Evolutionary conservation across 2,797 vertebrate genomes (phyloP).

Genomic region (Micropoecilia bifurca): DNA sequence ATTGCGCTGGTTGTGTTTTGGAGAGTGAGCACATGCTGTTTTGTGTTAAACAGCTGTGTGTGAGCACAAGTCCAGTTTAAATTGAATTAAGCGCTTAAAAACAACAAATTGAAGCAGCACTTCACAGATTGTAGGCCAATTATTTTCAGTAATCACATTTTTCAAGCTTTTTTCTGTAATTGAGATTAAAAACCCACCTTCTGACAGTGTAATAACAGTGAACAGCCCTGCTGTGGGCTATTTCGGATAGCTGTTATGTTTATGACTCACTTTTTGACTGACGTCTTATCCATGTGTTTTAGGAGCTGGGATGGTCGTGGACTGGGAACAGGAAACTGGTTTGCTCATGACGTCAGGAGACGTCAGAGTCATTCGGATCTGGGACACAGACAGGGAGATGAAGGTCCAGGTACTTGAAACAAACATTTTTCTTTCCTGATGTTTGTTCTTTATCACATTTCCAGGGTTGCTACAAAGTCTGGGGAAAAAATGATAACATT

Average conservation of each 20-base stretch:
- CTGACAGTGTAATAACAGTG: constrained; percentile 5
- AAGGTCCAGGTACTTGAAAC: constrained; percentile 91
- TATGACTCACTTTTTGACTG: neutral
- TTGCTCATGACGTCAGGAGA: constrained; percentile 97
- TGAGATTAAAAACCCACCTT: constrained; percentile 28
- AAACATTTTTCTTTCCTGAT: neutral
- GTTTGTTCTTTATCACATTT: neutral
- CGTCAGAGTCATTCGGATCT: constrained; percentile 93
- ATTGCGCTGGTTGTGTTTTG: constrained; percentile 36
- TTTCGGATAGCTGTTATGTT: no score
- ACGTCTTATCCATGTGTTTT: constrained; percentile 17
- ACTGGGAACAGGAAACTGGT: constrained; percentile 98
- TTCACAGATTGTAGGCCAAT: constrained; percentile 36
- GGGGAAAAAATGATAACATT: neutral
- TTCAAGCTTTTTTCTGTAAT: constrained; percentile 8
- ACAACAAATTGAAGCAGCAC: constrained; percentile 15
- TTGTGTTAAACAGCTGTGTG: constrained; percentile 49
- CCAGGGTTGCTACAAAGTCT: neutral
- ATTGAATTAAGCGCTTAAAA: constrained; percentile 23
- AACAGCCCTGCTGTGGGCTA: neutral
- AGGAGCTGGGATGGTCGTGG: constrained; percentile 98
- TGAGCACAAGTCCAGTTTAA: constrained; percentile 4
- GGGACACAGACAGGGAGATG: constrained; percentile 97
- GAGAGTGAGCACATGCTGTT: constrained; percentile 39
- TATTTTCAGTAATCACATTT: constrained; percentile 30